phyloP scores from a whole-genome alignment of 2,113 vertebrate species.

The Eublepharis macularius region DNA sequence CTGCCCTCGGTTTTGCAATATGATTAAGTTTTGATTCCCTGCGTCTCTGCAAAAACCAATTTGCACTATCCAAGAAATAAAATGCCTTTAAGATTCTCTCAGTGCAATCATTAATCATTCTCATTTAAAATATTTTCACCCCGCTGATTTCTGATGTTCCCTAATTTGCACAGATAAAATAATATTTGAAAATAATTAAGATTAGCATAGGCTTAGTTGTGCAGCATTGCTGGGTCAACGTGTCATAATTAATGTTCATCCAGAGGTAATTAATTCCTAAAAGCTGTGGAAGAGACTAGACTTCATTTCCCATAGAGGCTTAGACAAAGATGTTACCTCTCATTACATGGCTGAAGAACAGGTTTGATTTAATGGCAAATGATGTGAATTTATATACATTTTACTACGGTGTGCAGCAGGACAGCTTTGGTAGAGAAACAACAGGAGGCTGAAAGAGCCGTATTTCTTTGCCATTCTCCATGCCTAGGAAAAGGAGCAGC shows the following conservation, averaged over 20 bases:
- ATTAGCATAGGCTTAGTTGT: constrained; percentile 53
- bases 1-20: constrained; percentile 13
- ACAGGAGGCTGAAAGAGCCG: background rate
- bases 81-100: constrained; percentile 20
- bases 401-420: background rate
- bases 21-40: constrained; percentile 44
- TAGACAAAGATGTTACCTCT: constrained; percentile 7
- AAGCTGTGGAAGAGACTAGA: constrained; percentile 28
- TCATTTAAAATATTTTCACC: constrained; percentile 48
- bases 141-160: constrained; percentile 47
- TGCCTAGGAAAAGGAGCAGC: background rate
- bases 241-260: constrained; percentile 34
- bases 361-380: accelerated
- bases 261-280: constrained; percentile 52
- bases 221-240: constrained; percentile 47
- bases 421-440: background rate
- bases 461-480: background rate
- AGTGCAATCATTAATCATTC: constrained; percentile 37
- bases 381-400: accelerated
- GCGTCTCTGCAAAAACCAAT: constrained; percentile 33
- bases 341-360: background rate
- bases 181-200: constrained; percentile 57
- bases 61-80: constrained; percentile 35
- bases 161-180: constrained; percentile 54
- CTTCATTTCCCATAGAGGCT: constrained; percentile 3